Evolutionary conservation across 2,888 invertebrate genomes (phyloP).

Genomic region (Seira musarum): DNA sequence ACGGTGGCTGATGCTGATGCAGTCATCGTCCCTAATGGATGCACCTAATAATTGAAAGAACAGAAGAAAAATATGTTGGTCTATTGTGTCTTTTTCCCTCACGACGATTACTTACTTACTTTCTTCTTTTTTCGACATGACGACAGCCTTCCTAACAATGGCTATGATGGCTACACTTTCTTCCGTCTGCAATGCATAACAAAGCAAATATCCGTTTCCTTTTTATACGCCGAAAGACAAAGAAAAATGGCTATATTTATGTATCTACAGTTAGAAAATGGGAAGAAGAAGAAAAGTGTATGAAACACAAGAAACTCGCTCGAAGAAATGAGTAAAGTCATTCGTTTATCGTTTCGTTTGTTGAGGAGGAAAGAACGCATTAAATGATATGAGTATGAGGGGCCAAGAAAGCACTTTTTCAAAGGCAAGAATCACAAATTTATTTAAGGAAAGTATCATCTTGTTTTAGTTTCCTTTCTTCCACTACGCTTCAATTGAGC

Average conservation of each 20-base stretch:
- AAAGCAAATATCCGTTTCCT: slow-evolving; percentile 54
- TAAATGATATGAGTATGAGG: no score
- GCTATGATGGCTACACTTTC: neutral
- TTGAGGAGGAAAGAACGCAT: no score
- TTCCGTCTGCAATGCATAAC: slow-evolving; percentile 14
- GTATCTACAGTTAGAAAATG: no score
- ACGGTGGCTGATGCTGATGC: neutral
- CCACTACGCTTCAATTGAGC: no score
- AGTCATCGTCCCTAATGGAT: neutral
- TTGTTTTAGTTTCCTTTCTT: neutral
- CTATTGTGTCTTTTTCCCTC: neutral
- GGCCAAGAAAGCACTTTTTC: no score
- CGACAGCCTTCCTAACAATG: neutral
- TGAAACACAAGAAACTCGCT: no score
- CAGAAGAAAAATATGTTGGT: slow-evolving; percentile 1
- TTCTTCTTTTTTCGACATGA: neutral
- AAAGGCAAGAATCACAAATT: neutral
- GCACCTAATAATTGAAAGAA: slow-evolving; percentile 2
- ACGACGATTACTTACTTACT: neutral
- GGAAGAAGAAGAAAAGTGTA: no score
- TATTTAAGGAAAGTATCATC: slow-evolving; percentile 5
- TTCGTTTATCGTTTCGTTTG: no score
- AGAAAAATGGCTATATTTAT: slow-evolving; percentile 25
- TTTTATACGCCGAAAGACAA: slow-evolving; percentile 20
- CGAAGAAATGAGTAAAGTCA: no score